phyloP scores from a whole-genome alignment of 2,113 vertebrate species.

The mouse (Mus musculus) region GRCm39 chr10:99917501-99918000 shows the following conservation, averaged over 20 bases:
- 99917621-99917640: not conserved
- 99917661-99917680: constrained; percentile 16
- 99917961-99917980: not conserved
- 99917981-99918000: constrained; percentile 27
- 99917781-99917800: constrained; percentile 25
- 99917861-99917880: not conserved
- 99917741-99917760: not conserved
- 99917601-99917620: not conserved
- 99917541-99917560: constrained; percentile 13
- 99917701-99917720: not conserved
- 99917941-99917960: not conserved
- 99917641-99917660: not conserved
- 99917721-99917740: fast-evolving
- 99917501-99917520: not conserved
- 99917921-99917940: not conserved
- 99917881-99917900: constrained; percentile 46
- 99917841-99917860: not conserved
- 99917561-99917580: not conserved
- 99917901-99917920: not conserved
- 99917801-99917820: constrained; percentile 19
- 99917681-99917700: not conserved
- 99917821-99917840: constrained; percentile 41
- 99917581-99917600: not conserved
- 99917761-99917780: constrained; percentile 28
- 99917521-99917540: not conserved